These are phyloP conservation scores for Elysia crispata DNA, from an alignment of 2,888 invertebrate species.

Conservation along the genomic window DNA sequence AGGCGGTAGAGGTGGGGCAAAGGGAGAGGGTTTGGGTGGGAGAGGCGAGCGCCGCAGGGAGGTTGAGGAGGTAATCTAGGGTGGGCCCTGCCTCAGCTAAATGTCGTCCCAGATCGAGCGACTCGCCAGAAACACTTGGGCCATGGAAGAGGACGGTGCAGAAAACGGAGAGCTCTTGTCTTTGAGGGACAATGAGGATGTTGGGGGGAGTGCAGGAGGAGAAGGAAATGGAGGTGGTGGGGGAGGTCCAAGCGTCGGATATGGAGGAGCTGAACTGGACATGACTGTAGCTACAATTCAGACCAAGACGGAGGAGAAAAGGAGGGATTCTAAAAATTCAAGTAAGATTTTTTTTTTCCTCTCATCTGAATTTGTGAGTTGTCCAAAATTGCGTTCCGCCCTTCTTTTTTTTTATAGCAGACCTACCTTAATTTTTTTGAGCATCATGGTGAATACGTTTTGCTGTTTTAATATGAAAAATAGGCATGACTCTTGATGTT, in stretches of 20 bases:
- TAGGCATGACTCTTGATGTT: too few species aligned
- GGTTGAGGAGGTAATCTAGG: background rate
- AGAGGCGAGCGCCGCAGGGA: too few species aligned
- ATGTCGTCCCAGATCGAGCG: conserved; percentile 45
- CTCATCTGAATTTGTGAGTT: too few species aligned
- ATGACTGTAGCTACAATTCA: background rate
- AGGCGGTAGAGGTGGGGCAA: too few species aligned
- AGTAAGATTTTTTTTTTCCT: background rate
- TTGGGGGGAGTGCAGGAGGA: conserved; percentile 4
- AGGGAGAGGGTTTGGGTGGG: too few species aligned
- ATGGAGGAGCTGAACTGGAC: conserved; percentile 19
- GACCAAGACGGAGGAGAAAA: background rate
- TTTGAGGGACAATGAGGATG: conserved; percentile 44
- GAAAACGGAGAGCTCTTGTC: conserved; percentile 61
- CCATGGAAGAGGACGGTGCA: conserved; percentile 51
- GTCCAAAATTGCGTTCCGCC: too few species aligned
- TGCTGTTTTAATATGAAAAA: too few species aligned
- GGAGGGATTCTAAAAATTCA: conserved; percentile 20
- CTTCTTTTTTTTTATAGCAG: too few species aligned
- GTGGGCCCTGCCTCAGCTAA: background rate
- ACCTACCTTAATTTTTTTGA: too few species aligned
- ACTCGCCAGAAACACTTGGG: conserved; percentile 46
- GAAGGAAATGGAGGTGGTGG: background rate
- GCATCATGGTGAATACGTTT: too few species aligned
- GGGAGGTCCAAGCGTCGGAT: background rate